Evolutionary conservation across 2,113 vertebrate species (phyloP).

Genomic region (Amia ocellicauda): DNA sequence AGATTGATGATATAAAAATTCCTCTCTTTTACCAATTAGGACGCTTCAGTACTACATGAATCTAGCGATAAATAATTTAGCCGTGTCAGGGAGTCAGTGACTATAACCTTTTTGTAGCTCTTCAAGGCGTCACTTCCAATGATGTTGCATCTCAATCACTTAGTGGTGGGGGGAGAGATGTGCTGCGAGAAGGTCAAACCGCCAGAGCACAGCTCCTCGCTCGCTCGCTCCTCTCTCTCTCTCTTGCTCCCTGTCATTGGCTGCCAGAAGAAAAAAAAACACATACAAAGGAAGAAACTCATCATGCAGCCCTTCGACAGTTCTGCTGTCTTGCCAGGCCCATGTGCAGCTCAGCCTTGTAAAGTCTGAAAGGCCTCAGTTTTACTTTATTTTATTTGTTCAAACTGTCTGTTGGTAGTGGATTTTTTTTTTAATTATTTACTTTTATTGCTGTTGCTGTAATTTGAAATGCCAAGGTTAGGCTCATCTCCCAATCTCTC

Average conservation of each 20-base stretch:
- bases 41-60: constrained; percentile 22
- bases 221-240: constrained; percentile 18
- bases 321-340: too few relatives aligned
- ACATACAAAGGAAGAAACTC: constrained; percentile 10
- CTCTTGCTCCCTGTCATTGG: constrained; percentile 29
- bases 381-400: too few relatives aligned
- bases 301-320: constrained; percentile 12
- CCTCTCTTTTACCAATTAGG: constrained; percentile 32
- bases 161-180: constrained; percentile 20
- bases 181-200: constrained; percentile 37
- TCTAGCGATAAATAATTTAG: constrained; percentile 44
- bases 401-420: too few relatives aligned
- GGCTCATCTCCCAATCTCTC: too few relatives aligned
- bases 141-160: constrained; percentile 55
- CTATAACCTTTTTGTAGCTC: constrained; percentile 60
- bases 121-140: constrained; percentile 58
- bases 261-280: background rate
- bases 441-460: too few relatives aligned
- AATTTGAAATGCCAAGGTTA: too few relatives aligned
- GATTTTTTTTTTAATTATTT: too few relatives aligned
- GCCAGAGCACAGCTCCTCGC: constrained; percentile 29
- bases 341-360: too few relatives aligned
- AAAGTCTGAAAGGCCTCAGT: too few relatives aligned
- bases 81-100: constrained; percentile 52
- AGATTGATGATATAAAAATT: constrained; percentile 18